Percentiles rank a stretch among this genome's conserved stretches.
Conservation (phyloP, 2,113 vertebrate genomes). For the Atlantisia rogersi region DNA sequence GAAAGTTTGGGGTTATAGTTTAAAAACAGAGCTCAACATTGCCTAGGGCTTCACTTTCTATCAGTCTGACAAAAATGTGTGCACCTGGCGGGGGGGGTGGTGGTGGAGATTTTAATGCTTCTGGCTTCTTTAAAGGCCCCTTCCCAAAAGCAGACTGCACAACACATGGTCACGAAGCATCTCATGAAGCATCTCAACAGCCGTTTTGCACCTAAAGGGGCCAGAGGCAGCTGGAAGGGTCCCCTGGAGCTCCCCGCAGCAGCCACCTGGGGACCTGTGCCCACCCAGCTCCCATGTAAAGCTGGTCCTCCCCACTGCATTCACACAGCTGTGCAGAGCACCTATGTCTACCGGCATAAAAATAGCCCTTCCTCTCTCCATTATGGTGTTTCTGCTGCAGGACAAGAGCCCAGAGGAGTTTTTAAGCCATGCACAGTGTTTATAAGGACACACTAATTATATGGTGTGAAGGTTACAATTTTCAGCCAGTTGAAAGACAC, state of each 20-base stretch:
- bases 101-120: not conserved
- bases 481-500: not conserved
- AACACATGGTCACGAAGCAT: not conserved
- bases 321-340: not conserved
- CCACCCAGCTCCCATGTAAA: fast-evolving
- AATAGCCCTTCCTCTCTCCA: not conserved
- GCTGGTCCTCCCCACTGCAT: not conserved
- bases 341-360: not conserved
- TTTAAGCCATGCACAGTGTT: not conserved
- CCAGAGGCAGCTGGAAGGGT: fast-evolving
- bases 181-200: not conserved
- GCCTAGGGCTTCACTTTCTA: not conserved
- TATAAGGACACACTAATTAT: not conserved
- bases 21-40: not conserved
- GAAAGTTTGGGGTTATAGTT: not conserved
- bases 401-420: not conserved
- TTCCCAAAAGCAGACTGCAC: not conserved
- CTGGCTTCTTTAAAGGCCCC: not conserved
- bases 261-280: fast-evolving
- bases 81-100: not conserved
- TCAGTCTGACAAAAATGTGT: not conserved
- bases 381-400: not conserved
- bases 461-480: not conserved
- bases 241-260: fast-evolving
- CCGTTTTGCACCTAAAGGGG: not conserved